These are phyloP conservation scores for Danaus chrysippus DNA, from an alignment of 2,888 invertebrate genomes.

Conservation along the genomic window DNA sequence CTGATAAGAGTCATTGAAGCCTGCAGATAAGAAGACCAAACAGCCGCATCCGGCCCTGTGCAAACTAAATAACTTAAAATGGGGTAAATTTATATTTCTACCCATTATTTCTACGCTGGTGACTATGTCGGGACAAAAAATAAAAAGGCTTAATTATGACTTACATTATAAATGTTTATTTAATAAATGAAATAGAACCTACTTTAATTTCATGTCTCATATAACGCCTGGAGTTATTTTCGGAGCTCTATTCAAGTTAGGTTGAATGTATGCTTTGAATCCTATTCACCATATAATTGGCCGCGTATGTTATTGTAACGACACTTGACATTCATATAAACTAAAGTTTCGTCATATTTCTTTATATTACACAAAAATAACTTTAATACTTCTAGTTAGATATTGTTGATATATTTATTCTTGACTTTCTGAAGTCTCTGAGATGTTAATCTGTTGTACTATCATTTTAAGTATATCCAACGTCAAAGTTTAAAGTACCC, in stretches of 20 bases:
- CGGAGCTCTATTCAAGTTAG: constrained; percentile 28
- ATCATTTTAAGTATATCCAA: too few species aligned
- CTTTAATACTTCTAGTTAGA: too few species aligned
- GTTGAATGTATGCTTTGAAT: constrained; percentile 40
- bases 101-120: too few species aligned
- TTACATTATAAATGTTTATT: too few species aligned
- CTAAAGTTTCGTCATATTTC: background rate
- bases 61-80: constrained; percentile 44
- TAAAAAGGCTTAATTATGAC: too few species aligned
- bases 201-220: constrained; percentile 13
- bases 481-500: too few species aligned
- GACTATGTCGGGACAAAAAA: too few species aligned
- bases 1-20: constrained; percentile 32
- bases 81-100: too few species aligned
- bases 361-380: background rate
- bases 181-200: too few species aligned
- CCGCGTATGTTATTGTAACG: constrained; percentile 4
- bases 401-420: too few species aligned
- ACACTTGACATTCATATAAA: background rate
- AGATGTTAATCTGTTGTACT: too few species aligned
- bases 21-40: constrained; percentile 59
- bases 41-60: constrained; percentile 65
- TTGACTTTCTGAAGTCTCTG: too few species aligned
- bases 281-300: constrained; percentile 19
- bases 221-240: constrained; percentile 27